phyloP scores from a whole-genome alignment of 2,888 invertebrate genomes.

The Pyrocoelia pectoralis region DNA sequence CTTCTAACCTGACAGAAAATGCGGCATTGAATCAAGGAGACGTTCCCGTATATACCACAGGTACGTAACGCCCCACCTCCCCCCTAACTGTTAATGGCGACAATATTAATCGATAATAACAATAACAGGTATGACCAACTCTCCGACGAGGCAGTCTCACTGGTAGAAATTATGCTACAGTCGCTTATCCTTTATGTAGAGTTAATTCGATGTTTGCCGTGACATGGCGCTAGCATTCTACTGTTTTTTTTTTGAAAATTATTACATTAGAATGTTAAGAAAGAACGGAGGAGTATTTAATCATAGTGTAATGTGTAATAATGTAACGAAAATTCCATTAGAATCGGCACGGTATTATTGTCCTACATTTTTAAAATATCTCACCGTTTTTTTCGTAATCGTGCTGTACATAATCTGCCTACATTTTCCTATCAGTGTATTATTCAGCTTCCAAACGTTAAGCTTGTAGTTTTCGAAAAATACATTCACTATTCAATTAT shows the following conservation, averaged over 20 bases:
- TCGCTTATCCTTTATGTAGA: not conserved
- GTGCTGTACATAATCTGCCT: too few relatives aligned
- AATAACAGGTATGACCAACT: constrained; percentile 48
- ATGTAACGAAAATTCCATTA: not conserved
- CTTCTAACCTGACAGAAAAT: constrained; percentile 68
- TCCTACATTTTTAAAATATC: not conserved
- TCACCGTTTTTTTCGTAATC: not conserved
- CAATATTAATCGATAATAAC: constrained; percentile 13
- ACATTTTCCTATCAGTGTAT: too few relatives aligned
- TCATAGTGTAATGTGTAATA: not conserved
- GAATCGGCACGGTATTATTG: not conserved
- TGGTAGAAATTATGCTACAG: not conserved
- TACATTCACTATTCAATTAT: too few relatives aligned
- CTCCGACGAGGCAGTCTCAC: constrained; percentile 46
- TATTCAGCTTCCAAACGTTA: too few relatives aligned
- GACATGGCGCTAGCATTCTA: not conserved
- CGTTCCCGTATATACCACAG: constrained; percentile 63
- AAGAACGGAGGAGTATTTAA: not conserved
- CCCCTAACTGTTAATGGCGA: too few relatives aligned
- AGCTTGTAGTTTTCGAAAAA: too few relatives aligned
- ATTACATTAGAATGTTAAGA: too few relatives aligned
- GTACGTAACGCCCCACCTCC: too few relatives aligned
- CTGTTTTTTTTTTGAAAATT: not conserved
- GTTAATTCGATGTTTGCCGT: constrained; percentile 3
- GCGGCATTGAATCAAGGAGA: constrained; percentile 71